phyloP scores from a whole-genome alignment of 2,113 vertebrate genomes.

The Atherinomorus stipes region DNA sequence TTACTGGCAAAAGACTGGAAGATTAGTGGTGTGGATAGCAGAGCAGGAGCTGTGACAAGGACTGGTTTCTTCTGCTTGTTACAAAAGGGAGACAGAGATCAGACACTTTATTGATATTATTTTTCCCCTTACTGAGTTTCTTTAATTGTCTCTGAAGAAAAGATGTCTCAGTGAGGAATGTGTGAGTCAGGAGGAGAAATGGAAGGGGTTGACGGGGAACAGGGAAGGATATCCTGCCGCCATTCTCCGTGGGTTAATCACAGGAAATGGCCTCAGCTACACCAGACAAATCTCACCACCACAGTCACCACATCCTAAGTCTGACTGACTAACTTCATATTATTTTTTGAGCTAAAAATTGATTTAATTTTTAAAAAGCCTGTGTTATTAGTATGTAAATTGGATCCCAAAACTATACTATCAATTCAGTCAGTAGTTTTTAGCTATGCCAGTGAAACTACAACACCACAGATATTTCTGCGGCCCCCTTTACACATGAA shows the following conservation, averaged over 20 bases:
- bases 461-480: too few relatives aligned
- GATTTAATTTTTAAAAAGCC: too few relatives aligned
- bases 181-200: conserved; percentile 72
- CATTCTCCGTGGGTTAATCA: conserved; percentile 77
- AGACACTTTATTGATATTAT: conserved; percentile 45
- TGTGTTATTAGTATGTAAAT: too few relatives aligned
- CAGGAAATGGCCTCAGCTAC: conserved; percentile 66
- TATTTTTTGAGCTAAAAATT: conserved; percentile 33
- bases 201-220: conserved; percentile 50
- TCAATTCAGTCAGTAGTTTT: too few relatives aligned
- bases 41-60: conserved; percentile 26
- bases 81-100: conserved; percentile 38
- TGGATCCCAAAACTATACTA: too few relatives aligned
- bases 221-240: conserved; percentile 72
- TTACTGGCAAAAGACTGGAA: conserved; percentile 19
- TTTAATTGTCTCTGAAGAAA: conserved; percentile 35
- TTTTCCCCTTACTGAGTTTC: conserved; percentile 14
- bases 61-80: conserved; percentile 22
- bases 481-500: too few relatives aligned
- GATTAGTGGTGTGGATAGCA: conserved; percentile 21
- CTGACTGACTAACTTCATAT: conserved; percentile 66
- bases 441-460: too few relatives aligned
- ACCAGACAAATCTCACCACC: conserved; percentile 60
- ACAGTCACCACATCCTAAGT: conserved; percentile 68
- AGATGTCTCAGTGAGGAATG: conserved; percentile 72